A percentile compares a stretch with the other conserved stretches of the same genome.
phyloP scores from a whole-genome alignment of 2,888 invertebrate species.

The Gasteruption jaculator region DNA sequence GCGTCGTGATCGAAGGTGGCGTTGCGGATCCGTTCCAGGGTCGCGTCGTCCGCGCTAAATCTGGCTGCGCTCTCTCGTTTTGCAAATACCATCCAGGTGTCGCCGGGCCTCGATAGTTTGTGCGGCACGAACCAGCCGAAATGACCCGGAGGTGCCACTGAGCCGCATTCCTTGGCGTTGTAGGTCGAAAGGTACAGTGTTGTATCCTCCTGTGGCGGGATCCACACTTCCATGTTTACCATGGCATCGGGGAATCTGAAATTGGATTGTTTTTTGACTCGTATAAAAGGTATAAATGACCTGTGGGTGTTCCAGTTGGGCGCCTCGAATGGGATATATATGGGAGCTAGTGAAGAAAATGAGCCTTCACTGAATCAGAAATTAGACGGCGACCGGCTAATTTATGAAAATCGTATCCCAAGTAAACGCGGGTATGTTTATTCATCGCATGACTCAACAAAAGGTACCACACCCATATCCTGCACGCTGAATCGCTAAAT shows the following conservation, averaged over 20 bases:
- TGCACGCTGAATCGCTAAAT: too few relatives aligned
- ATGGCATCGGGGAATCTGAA: constrained; percentile 53
- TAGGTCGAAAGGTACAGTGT: constrained; percentile 47
- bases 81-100: constrained; percentile 59
- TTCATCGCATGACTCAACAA: too few relatives aligned
- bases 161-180: constrained; percentile 56
- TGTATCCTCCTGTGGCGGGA: constrained; percentile 60
- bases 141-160: constrained; percentile 56
- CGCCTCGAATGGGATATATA: too few relatives aligned
- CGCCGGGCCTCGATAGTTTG: constrained; percentile 44
- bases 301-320: too few relatives aligned
- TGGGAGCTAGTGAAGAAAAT: too few relatives aligned
- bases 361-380: too few relatives aligned
- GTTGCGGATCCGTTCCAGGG: constrained; percentile 39
- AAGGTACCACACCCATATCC: too few relatives aligned
- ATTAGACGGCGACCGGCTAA: too few relatives aligned
- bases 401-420: too few relatives aligned
- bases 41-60: constrained; percentile 52
- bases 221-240: constrained; percentile 71
- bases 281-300: too few relatives aligned
- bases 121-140: constrained; percentile 65
- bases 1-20: constrained; percentile 37
- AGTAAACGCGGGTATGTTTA: too few relatives aligned
- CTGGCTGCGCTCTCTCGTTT: constrained; percentile 50
- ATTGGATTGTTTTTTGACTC: too few relatives aligned